These are phyloP conservation scores for Carcharodon carcharias DNA, from an alignment of 2,797 vertebrate species.

Conservation along the genomic window DNA sequence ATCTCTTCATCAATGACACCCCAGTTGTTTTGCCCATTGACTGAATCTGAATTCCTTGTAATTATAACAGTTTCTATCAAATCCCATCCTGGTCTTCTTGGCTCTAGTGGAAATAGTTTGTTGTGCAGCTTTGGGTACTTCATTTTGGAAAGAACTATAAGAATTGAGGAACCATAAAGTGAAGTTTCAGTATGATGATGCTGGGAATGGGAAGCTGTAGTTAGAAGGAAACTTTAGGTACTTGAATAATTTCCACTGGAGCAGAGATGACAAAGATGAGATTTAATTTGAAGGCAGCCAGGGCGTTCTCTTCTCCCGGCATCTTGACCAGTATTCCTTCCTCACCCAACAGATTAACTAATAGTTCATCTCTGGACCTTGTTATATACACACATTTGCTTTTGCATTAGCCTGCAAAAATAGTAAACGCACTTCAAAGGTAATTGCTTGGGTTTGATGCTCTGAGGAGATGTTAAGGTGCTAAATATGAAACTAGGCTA, in stretches of 20 bases:
- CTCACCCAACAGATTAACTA: not conserved
- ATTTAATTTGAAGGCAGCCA: not conserved
- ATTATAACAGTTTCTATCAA: not conserved
- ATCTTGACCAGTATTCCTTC: not conserved
- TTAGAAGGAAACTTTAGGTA: not conserved
- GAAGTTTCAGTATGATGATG: not conserved
- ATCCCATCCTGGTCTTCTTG: not conserved
- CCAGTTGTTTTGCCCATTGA: not conserved
- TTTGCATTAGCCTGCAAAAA: no score
- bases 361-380: not conserved
- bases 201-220: not conserved
- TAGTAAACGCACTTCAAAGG: not conserved
- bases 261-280: not conserved
- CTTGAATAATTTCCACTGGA: not conserved
- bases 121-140: no score
- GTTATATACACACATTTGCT: not conserved
- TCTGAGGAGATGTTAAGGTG: not conserved
- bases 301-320: not conserved
- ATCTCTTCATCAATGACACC: not conserved
- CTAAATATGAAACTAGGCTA: not conserved
- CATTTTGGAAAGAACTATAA: not conserved
- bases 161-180: not conserved
- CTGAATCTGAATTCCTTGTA: not conserved
- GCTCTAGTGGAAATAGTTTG: not conserved
- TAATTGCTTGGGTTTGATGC: not conserved